Conservation (phyloP, 1,140 invertebrate species). For the Hesperophylax magnus region DNA sequence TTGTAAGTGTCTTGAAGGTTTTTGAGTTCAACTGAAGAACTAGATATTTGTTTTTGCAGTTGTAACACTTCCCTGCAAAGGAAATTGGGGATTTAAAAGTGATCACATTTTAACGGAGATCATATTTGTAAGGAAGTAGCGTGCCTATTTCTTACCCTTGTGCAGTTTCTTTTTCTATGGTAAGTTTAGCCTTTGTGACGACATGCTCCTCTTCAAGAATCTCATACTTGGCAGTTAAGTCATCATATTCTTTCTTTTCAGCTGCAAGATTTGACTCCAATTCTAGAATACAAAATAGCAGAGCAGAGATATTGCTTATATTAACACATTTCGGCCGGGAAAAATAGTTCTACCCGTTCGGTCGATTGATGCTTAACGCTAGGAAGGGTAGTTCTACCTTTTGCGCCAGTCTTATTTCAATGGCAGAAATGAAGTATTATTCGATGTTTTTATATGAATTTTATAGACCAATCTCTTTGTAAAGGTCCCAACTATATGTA, state of each 20-base stretch:
- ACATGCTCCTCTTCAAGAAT: slow-evolving; percentile 87
- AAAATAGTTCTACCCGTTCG: too few species aligned
- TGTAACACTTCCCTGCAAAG: slow-evolving; percentile 64
- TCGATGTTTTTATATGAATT: too few species aligned
- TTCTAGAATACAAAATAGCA: slow-evolving; percentile 67
- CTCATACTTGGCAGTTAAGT: slow-evolving; percentile 85
- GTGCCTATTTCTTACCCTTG: slow-evolving; percentile 64
- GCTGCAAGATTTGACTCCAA: slow-evolving; percentile 76
- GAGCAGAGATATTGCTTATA: too few species aligned
- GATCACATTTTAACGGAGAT: too few species aligned
- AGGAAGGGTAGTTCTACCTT: too few species aligned
- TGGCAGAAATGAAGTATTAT: too few species aligned
- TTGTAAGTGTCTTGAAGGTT: slow-evolving; percentile 79
- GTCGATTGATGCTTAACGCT: too few species aligned
- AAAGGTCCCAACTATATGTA: too few species aligned
- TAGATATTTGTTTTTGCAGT: slow-evolving; percentile 72
- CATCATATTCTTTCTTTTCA: slow-evolving; percentile 82
- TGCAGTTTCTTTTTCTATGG: slow-evolving; percentile 81
- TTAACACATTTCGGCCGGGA: too few species aligned
- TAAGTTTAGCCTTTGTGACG: slow-evolving; percentile 81
- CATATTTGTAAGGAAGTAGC: not conserved
- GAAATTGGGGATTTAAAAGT: not conserved
- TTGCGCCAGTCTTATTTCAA: too few species aligned
- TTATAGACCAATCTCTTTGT: too few species aligned
- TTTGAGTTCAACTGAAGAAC: slow-evolving; percentile 77